A percentile compares a stretch with the other conserved stretches of the same genome.
Conservation (phyloP, 2,888 invertebrate genomes). For the Pemphredon lugubris region DNA sequence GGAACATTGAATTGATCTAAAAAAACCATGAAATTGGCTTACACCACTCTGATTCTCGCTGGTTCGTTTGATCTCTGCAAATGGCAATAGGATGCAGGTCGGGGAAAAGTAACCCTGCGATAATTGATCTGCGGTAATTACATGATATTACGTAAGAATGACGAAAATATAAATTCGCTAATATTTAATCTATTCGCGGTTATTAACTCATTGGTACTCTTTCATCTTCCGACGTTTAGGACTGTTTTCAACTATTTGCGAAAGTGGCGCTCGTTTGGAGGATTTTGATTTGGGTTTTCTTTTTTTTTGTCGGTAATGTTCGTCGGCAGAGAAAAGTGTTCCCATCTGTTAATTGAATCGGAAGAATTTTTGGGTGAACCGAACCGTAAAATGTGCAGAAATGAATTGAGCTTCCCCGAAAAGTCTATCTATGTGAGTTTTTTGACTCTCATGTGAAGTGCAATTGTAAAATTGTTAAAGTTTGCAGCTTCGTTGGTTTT, state of each 20-base stretch:
- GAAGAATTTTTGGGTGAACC: background rate
- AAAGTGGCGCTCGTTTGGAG: too few relatives aligned
- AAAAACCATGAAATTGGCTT: too few relatives aligned
- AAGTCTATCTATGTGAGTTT: conserved; percentile 38
- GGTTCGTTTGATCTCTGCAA: too few relatives aligned
- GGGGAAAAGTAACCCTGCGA: background rate
- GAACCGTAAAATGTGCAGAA: background rate
- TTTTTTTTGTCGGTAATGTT: too few relatives aligned
- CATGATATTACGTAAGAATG: conserved; percentile 10
- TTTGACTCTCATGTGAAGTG: conserved; percentile 37
- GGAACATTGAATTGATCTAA: too few relatives aligned
- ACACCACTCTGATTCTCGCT: too few relatives aligned
- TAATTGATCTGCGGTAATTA: conserved; percentile 13
- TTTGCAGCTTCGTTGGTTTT: conserved; percentile 20
- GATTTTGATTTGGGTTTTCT: too few relatives aligned
- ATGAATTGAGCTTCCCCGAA: too few relatives aligned
- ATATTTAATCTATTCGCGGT: conserved; percentile 20
- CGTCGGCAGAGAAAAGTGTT: background rate
- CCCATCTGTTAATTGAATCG: background rate
- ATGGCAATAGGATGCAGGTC: conserved; percentile 35
- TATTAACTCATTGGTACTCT: conserved; percentile 2
- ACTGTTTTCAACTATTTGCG: too few relatives aligned
- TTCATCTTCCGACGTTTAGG: background rate
- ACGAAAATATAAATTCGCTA: conserved; percentile 20
- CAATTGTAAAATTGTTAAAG: conserved; percentile 31